Conservation (phyloP, 2,888 invertebrate species). For the Stomorhina lunata region DNA sequence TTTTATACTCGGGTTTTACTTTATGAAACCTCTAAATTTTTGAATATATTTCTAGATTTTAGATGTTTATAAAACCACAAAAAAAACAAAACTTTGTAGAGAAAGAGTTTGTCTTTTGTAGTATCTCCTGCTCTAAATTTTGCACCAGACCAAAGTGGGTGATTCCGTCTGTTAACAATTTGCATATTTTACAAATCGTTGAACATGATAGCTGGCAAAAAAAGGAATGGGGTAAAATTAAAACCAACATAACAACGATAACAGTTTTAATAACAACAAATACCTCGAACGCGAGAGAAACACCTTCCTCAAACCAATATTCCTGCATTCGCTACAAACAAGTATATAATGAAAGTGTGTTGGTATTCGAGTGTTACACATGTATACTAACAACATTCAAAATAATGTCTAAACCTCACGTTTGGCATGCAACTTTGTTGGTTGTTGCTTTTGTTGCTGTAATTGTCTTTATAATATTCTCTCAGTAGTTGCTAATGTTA, state of each 20-base stretch:
- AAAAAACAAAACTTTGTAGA: background rate
- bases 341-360: background rate
- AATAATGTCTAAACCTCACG: conserved; percentile 18
- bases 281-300: background rate
- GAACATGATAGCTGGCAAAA: conserved; percentile 18
- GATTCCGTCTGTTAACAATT: conserved; percentile 52
- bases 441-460: conserved; percentile 12
- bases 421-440: conserved; percentile 21
- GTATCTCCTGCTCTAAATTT: background rate
- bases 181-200: conserved; percentile 58
- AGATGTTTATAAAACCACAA: background rate
- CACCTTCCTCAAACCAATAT: background rate
- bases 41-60: background rate
- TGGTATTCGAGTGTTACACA: background rate
- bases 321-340: background rate
- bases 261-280: conserved; percentile 26
- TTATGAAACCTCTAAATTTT: background rate
- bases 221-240: background rate
- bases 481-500: conserved; percentile 4
- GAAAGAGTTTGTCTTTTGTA: background rate
- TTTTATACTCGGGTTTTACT: background rate
- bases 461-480: background rate
- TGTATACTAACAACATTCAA: background rate
- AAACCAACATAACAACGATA: conserved; percentile 14
- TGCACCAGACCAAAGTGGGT: background rate